phyloP scores from a whole-genome alignment of 2,888 invertebrate genomes.

The Celastrina argiolus region DNA sequence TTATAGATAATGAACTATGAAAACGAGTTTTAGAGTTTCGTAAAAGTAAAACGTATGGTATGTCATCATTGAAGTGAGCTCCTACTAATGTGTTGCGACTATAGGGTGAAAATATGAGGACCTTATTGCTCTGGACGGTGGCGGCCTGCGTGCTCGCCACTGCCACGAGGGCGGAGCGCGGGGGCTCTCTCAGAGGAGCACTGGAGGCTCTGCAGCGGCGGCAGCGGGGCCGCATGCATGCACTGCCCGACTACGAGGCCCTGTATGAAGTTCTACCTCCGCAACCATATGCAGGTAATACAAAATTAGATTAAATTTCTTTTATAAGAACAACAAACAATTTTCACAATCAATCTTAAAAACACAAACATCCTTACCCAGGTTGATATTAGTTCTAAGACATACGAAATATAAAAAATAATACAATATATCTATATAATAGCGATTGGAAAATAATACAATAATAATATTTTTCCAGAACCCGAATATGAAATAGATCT shows the following conservation, averaged over 20 bases:
- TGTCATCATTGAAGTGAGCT: no score
- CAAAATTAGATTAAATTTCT: no score
- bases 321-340: no score
- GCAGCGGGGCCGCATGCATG: conserved; percentile 60
- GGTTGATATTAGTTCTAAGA: not conserved
- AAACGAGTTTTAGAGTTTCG: no score
- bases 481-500: conserved; percentile 58
- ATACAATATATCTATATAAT: no score
- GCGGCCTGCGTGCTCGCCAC: conserved; percentile 42
- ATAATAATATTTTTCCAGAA: conserved; percentile 47
- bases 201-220: conserved; percentile 73
- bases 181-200: conserved; percentile 71
- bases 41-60: no score
- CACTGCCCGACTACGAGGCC: conserved; percentile 59
- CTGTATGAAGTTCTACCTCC: conserved; percentile 65
- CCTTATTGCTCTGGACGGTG: conserved; percentile 50
- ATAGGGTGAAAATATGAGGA: conserved; percentile 43
- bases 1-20: not conserved
- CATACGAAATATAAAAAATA: not conserved
- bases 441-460: not conserved
- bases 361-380: no score
- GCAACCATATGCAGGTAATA: conserved; percentile 57
- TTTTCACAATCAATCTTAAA: no score
- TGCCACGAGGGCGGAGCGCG: conserved; percentile 46
- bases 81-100: not conserved